phyloP scores from a whole-genome alignment of 2,888 invertebrate genomes.

The Omphaloscelis lunosa region DNA sequence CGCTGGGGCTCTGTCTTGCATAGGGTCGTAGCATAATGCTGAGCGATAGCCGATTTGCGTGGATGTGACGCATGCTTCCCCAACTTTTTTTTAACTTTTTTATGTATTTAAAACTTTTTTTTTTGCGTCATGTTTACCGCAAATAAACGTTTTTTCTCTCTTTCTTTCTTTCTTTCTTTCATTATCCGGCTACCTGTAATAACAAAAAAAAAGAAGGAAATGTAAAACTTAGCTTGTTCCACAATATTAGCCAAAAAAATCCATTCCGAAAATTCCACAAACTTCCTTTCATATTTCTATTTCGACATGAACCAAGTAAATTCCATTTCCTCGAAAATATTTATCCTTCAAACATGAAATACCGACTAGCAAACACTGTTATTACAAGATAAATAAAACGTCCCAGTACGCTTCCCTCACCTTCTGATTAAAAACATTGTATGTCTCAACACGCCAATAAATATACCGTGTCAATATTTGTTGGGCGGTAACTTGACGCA shows the following conservation, averaged over 20 bases:
- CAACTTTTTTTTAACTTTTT: no score
- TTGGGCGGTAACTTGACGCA: slow-evolving; percentile 52
- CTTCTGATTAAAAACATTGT: slow-evolving; percentile 65
- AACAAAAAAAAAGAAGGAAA: slow-evolving; percentile 24
- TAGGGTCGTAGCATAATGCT: no score
- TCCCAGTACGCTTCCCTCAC: slow-evolving; percentile 41
- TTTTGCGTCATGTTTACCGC: no score
- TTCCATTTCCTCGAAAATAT: slow-evolving; percentile 55
- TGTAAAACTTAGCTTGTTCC: slow-evolving; percentile 20
- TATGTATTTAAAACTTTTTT: no score
- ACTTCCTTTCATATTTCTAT: slow-evolving; percentile 40
- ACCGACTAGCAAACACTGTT: slow-evolving; percentile 53
- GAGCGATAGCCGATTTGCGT: no score
- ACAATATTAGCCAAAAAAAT: slow-evolving; percentile 17
- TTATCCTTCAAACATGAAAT: slow-evolving; percentile 51
- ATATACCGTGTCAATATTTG: slow-evolving; percentile 65
- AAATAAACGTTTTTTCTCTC: no score
- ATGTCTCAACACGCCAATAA: slow-evolving; percentile 63
- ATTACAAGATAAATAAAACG: slow-evolving; percentile 57
- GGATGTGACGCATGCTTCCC: no score
- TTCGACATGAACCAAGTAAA: slow-evolving; percentile 47
- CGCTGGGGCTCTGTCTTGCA: no score
- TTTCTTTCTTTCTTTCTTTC: no score
- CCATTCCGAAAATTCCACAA: slow-evolving; percentile 16
- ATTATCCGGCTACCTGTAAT: slow-evolving; percentile 15